phyloP scores from a whole-genome alignment of 1,140 invertebrate genomes.

The Zaprionus ghesquierei region DNA sequence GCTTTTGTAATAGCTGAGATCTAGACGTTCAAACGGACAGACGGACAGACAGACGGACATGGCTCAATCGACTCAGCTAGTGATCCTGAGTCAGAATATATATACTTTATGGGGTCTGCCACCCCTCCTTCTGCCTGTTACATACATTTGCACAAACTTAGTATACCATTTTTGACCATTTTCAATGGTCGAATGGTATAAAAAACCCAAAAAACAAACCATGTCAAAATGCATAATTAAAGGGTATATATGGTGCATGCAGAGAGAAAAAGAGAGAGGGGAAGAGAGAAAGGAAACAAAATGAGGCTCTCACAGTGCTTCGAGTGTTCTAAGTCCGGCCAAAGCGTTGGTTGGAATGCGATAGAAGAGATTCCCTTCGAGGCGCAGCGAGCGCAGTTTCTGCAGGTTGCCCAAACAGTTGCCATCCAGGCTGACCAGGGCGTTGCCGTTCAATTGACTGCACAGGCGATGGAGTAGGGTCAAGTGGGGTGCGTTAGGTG shows the following conservation, averaged over 20 bases:
- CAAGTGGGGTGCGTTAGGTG: no score
- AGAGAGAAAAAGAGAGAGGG: conserved; percentile 1
- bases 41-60: no score
- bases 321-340: conserved; percentile 84
- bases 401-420: conserved; percentile 84
- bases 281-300: background rate
- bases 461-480: conserved; percentile 8
- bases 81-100: no score
- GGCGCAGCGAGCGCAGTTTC: conserved; percentile 86
- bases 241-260: background rate
- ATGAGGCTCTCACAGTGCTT: conserved; percentile 86
- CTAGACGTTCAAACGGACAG: no score
- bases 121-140: no score
- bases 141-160: no score
- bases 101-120: no score
- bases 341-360: conserved; percentile 86
- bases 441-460: conserved; percentile 89
- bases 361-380: conserved; percentile 87
- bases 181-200: no score
- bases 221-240: conserved; percentile 35
- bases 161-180: no score
- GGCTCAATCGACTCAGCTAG: no score
- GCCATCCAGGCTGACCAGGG: conserved; percentile 85
- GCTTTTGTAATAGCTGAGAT: no score
- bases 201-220: background rate